Evolutionary conservation across 2,888 invertebrate species (phyloP).

Genomic region (Pteria penguin): DNA sequence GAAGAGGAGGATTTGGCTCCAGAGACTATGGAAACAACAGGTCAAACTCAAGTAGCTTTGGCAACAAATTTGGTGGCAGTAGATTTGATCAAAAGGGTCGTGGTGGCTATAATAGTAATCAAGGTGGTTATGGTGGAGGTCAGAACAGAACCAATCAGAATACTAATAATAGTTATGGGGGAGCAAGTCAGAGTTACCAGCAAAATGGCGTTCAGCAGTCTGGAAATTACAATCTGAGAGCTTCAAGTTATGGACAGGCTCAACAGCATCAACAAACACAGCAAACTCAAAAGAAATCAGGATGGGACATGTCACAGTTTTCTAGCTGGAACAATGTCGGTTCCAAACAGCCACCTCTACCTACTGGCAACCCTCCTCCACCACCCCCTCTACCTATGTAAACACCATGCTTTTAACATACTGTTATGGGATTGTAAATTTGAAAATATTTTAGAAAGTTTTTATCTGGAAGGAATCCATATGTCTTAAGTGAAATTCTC

Average conservation of each 20-base stretch:
- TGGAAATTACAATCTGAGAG: slow-evolving; percentile 27
- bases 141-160: slow-evolving; percentile 28
- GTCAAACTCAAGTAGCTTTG: slow-evolving; percentile 46
- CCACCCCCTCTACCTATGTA: slow-evolving; percentile 35
- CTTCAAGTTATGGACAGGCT: slow-evolving; percentile 11
- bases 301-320: neutral
- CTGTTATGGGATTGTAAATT: slow-evolving; percentile 13
- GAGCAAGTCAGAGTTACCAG: slow-evolving; percentile 16
- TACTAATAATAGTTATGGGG: slow-evolving; percentile 21
- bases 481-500: no score
- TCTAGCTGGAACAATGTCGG: neutral
- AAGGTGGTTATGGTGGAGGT: slow-evolving; percentile 38
- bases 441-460: no score
- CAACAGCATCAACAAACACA: slow-evolving; percentile 21
- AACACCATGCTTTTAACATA: neutral
- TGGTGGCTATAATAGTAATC: slow-evolving; percentile 22
- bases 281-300: neutral
- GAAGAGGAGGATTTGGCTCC: slow-evolving; percentile 31
- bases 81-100: slow-evolving; percentile 45
- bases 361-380: slow-evolving; percentile 35
- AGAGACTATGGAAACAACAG: slow-evolving; percentile 15
- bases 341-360: slow-evolving; percentile 33
- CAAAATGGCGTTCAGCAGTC: slow-evolving; percentile 11
- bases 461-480: no score
- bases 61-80: slow-evolving; percentile 41